Percentiles rank a stretch among this genome's conserved stretches.
phyloP scores from a whole-genome alignment of 1,140 invertebrate genomes.

The Cotesia vestalis region DNA sequence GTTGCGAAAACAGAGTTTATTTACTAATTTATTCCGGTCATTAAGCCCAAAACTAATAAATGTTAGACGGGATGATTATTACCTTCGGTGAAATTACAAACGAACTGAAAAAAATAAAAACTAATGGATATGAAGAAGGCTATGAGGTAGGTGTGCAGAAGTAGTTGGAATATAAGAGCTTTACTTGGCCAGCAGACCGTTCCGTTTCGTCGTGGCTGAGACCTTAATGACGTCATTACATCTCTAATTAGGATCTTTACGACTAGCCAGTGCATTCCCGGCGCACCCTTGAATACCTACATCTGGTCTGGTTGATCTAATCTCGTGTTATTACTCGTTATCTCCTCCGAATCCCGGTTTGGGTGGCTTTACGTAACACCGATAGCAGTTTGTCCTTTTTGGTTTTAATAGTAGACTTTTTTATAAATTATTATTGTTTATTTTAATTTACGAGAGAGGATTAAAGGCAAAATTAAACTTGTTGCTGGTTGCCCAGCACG shows the following conservation, averaged over 20 bases:
- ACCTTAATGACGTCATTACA: slow-evolving; percentile 64
- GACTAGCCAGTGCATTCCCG: slow-evolving; percentile 11
- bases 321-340: not conserved
- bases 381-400: too few relatives aligned
- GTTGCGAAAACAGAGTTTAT: too few relatives aligned
- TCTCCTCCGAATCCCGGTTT: slow-evolving; percentile 7
- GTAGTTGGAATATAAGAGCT: slow-evolving; percentile 44
- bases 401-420: too few relatives aligned
- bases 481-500: too few relatives aligned
- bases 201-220: slow-evolving; percentile 59
- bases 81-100: too few relatives aligned
- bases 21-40: too few relatives aligned
- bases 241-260: slow-evolving; percentile 62
- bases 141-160: slow-evolving; percentile 30
- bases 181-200: slow-evolving; percentile 59
- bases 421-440: not conserved
- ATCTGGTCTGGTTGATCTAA: slow-evolving; percentile 13
- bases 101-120: not conserved
- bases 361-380: not conserved
- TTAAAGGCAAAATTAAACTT: too few relatives aligned
- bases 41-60: too few relatives aligned
- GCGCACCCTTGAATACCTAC: slow-evolving; percentile 18
- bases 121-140: not conserved
- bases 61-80: too few relatives aligned
- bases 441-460: too few relatives aligned